These are phyloP conservation scores for Mizuhopecten yessoensis DNA, from an alignment of 1,140 invertebrate species.

Conservation along the genomic window DNA sequence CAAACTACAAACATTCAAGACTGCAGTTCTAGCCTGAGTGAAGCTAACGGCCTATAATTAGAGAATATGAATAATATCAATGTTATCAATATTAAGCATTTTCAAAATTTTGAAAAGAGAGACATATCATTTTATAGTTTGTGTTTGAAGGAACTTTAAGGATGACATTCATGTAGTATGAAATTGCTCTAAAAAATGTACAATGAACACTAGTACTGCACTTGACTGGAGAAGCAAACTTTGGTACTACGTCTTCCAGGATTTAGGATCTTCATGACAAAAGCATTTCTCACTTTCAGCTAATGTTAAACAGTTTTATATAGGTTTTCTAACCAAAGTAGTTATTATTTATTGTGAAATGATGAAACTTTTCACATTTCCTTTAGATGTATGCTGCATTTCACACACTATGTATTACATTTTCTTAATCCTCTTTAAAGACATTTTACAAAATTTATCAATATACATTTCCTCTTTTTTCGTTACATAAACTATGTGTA, in stretches of 20 bases:
- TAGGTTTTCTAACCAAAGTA: not conserved
- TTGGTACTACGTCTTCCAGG: not conserved
- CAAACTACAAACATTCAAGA: not conserved
- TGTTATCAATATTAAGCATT: too few relatives aligned
- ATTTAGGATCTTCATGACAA: not conserved
- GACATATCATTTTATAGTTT: too few relatives aligned
- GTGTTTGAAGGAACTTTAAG: too few relatives aligned
- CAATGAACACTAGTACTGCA: not conserved
- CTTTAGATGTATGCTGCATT: not conserved
- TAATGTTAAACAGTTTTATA: not conserved
- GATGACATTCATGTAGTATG: too few relatives aligned
- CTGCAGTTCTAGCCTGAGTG: not conserved
- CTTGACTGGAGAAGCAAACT: not conserved
- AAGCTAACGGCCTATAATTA: too few relatives aligned
- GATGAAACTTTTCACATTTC: not conserved
- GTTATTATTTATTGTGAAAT: too few relatives aligned
- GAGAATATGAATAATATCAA: too few relatives aligned
- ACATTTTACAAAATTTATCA: conserved; percentile 10
- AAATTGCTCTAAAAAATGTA: too few relatives aligned
- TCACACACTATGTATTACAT: not conserved
- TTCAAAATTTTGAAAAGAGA: too few relatives aligned
- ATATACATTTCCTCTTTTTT: conserved; percentile 26
- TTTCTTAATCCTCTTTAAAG: not conserved
- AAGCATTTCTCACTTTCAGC: too few relatives aligned
- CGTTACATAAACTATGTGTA: not conserved